A percentile compares a stretch with the other conserved stretches of the same genome.
Evolutionary conservation across 2,888 invertebrate genomes (phyloP).

Genomic region (Lepeophtheirus nordmannii): DNA sequence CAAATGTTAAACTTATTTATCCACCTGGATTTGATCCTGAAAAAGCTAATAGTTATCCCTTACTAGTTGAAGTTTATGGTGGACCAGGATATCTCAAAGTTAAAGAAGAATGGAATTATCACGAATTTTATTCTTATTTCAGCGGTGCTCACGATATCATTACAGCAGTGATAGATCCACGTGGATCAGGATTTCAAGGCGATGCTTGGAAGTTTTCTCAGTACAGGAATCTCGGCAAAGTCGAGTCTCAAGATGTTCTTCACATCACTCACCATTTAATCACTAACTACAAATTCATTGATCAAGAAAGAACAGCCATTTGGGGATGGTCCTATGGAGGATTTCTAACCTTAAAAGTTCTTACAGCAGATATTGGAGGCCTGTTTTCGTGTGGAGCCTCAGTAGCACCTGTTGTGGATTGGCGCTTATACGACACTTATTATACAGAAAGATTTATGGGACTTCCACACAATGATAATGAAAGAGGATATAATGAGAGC

Average conservation of each 20-base stretch:
- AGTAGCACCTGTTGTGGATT: conserved; percentile 79
- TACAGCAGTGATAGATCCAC: conserved; percentile 65
- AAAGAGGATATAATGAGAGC: conserved; percentile 53
- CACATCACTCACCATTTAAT: conserved; percentile 49
- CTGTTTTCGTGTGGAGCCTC: conserved; percentile 85
- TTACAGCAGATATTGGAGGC: conserved; percentile 53
- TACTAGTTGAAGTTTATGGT: conserved; percentile 44
- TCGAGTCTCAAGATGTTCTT: conserved; percentile 82
- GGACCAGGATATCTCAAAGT: conserved; percentile 80
- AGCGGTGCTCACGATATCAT: conserved; percentile 67
- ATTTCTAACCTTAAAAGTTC: conserved; percentile 70
- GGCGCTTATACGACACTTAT: conserved; percentile 52
- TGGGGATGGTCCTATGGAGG: conserved; percentile 99
- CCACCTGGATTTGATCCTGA: conserved; percentile 18
- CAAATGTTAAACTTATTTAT: conserved; percentile 10
- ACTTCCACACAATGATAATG: conserved; percentile 55
- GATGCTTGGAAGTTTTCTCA: conserved; percentile 63
- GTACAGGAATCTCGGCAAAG: conserved; percentile 67
- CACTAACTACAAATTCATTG: conserved; percentile 41
- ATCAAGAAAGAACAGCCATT: conserved; percentile 64
- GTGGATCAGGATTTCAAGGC: conserved; percentile 45
- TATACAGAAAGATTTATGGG: conserved; percentile 97
- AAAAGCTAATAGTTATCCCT: not conserved
- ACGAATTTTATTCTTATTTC: conserved; percentile 71
- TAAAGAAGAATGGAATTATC: conserved; percentile 55